Conservation (phyloP, 2,888 invertebrate genomes). For the Parelbella ahira region DNA sequence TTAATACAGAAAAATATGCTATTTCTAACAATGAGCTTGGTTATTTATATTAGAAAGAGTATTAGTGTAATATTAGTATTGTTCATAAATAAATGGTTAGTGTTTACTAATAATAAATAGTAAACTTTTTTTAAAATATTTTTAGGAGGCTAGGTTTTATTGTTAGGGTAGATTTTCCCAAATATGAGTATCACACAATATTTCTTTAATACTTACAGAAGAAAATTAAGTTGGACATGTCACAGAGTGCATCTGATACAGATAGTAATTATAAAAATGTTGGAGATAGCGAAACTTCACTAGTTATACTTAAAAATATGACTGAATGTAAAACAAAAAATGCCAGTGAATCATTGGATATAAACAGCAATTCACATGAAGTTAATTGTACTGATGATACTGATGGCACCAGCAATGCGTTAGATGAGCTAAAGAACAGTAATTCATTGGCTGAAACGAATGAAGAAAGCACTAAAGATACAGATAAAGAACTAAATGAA, state of each 20-base stretch:
- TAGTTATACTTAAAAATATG: background rate
- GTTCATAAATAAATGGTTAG: too few relatives aligned
- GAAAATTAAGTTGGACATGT: constrained; percentile 40
- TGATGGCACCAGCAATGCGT: constrained; percentile 15
- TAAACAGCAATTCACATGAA: constrained; percentile 24
- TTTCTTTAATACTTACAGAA: constrained; percentile 40
- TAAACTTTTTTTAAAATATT: too few relatives aligned
- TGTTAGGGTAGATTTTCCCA: too few relatives aligned
- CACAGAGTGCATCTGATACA: background rate
- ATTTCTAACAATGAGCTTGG: too few relatives aligned
- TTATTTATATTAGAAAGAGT: too few relatives aligned
- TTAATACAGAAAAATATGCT: too few relatives aligned
- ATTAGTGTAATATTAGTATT: too few relatives aligned
- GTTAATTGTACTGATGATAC: background rate
- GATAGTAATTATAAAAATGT: background rate
- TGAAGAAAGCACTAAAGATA: background rate
- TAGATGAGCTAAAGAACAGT: constrained; percentile 17
- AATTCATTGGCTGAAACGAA: constrained; percentile 8
- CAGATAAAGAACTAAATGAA: too few relatives aligned
- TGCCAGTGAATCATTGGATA: too few relatives aligned
- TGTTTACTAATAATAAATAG: too few relatives aligned
- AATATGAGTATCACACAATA: background rate
- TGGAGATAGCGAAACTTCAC: background rate
- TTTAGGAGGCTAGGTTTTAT: too few relatives aligned
- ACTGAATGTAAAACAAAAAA: too few relatives aligned